phyloP scores from a whole-genome alignment of 2,113 vertebrate species.

The Seriola quinqueradiata region DNA sequence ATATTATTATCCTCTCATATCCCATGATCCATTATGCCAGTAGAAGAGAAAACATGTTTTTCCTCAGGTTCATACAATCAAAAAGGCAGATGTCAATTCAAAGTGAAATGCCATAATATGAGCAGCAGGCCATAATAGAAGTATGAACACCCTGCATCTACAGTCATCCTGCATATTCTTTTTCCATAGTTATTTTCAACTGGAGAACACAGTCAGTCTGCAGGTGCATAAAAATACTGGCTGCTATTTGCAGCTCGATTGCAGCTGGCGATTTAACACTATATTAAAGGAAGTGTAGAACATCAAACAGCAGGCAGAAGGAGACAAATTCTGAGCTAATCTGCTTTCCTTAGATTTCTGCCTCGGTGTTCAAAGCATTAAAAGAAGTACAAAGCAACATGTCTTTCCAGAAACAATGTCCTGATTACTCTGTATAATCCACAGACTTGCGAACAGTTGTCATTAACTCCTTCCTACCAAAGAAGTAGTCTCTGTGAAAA shows the following conservation, averaged over 20 bases:
- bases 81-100: background rate
- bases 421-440: constrained; percentile 14
- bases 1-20: background rate
- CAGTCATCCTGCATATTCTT: background rate
- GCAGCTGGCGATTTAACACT: background rate
- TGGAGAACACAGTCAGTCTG: background rate
- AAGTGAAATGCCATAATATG: background rate
- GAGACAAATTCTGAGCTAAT: background rate
- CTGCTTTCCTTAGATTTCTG: background rate
- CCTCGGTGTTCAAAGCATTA: background rate
- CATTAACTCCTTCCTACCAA: constrained; percentile 3
- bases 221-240: background rate
- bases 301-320: background rate
- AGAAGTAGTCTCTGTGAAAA: constrained; percentile 1
- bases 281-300: background rate
- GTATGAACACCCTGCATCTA: background rate
- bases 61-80: background rate
- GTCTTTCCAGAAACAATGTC: constrained; percentile 3
- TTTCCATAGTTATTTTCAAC: background rate
- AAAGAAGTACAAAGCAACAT: background rate
- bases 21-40: background rate
- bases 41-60: background rate
- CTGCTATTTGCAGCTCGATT: background rate
- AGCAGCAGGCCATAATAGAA: background rate
- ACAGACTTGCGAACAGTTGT: constrained; percentile 3